Percentiles rank a stretch among this genome's conserved stretches.
Conservation (phyloP, 2,888 invertebrate species). For the Plebejus melissa region DNA sequence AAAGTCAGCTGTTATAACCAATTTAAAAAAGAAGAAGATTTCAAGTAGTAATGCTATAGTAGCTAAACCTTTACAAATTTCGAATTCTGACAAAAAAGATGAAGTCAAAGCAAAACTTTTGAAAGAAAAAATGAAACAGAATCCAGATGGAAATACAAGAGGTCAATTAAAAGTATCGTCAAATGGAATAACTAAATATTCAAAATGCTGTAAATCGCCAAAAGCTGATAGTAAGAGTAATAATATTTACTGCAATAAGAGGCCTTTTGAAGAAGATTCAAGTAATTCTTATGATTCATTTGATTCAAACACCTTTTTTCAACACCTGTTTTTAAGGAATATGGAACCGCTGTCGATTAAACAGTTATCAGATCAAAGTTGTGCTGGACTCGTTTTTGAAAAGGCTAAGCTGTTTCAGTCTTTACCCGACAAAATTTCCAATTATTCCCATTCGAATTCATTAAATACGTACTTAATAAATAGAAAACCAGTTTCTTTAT, state of each 20-base stretch:
- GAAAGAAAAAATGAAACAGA: neutral
- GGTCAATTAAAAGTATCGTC: neutral
- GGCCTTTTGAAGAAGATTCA: slow-evolving; percentile 52
- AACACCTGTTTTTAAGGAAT: slow-evolving; percentile 82
- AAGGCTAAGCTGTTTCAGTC: slow-evolving; percentile 84
- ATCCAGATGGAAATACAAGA: neutral
- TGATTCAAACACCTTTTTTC: slow-evolving; percentile 83
- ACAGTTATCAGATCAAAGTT: slow-evolving; percentile 61
- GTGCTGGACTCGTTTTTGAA: slow-evolving; percentile 79
- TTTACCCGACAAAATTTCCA: slow-evolving; percentile 50
- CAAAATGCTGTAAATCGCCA: neutral
- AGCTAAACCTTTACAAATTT: slow-evolving; percentile 5
- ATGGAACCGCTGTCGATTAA: slow-evolving; percentile 45
- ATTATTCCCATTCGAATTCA: slow-evolving; percentile 67
- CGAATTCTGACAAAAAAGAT: neutral
- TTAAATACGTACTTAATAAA: slow-evolving; percentile 83
- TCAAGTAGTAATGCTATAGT: slow-evolving; percentile 30
- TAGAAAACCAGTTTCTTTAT: slow-evolving; percentile 85
- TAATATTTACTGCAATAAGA: neutral
- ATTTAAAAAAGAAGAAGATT: slow-evolving; percentile 65
- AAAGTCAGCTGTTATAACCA: slow-evolving; percentile 63
- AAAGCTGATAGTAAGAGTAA: neutral
- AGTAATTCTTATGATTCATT: slow-evolving; percentile 79
- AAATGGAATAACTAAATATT: slow-evolving; percentile 14
- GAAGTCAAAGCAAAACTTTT: neutral